A percentile compares a stretch with the other conserved stretches of the same genome.
Evolutionary conservation across 2,888 invertebrate species (phyloP).

Genomic region (Caenorhabditis wallacei): DNA sequence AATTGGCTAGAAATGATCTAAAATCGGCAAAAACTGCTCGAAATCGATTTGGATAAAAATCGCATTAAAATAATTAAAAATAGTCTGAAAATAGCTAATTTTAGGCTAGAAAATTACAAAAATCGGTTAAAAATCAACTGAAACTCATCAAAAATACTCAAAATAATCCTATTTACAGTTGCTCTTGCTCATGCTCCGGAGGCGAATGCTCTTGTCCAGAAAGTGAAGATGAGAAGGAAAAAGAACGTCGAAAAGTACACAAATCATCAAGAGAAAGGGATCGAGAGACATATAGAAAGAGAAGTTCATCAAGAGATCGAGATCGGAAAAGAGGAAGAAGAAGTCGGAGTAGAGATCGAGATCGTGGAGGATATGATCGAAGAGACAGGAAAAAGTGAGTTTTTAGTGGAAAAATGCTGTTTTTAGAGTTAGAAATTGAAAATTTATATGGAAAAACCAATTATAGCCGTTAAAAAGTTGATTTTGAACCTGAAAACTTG

Average conservation of each 20-base stretch:
- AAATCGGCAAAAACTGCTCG: no score
- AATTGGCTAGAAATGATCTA: no score
- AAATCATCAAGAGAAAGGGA: conserved; percentile 65
- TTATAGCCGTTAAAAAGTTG: no score
- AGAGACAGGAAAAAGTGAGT: conserved; percentile 40
- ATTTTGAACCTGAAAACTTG: not conserved
- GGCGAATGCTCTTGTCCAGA: conserved; percentile 82
- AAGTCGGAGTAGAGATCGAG: conserved; percentile 41
- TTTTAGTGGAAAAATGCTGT: not conserved
- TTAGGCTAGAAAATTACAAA: no score
- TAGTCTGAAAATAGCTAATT: no score
- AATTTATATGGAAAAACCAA: no score
- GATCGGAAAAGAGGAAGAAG: conserved; percentile 45
- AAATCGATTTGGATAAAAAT: no score
- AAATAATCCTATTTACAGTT: no score
- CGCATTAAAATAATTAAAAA: no score
- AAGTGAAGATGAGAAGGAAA: conserved; percentile 71
- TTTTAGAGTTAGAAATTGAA: no score
- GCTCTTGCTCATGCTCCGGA: conserved; percentile 82
- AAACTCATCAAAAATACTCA: no score
- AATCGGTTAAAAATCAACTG: no score
- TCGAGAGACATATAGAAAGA: conserved; percentile 32
- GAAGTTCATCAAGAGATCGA: conserved; percentile 53
- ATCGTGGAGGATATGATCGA: conserved; percentile 21
- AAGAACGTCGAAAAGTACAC: conserved; percentile 55